Base-by-base conservation (phyloP, 2,888 invertebrate genomes). In the Theretra japonica region DNA sequence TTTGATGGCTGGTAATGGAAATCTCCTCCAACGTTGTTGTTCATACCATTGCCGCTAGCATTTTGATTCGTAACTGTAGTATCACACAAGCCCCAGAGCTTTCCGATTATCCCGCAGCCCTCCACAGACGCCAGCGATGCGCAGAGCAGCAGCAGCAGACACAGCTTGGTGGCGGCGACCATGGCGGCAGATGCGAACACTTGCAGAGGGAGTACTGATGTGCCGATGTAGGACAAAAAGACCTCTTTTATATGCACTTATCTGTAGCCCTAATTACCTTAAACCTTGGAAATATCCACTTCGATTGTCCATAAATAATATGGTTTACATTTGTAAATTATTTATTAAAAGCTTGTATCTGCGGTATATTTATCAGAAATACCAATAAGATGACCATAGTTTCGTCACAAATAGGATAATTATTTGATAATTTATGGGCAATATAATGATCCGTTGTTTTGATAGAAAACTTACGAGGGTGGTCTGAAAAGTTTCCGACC, bases 91-190 rank as follows among this genome's bases (percentile, higher is more conserved):
- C 17, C 5, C 19, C 2, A 19, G 5, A 59, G 6, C 59, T 59
- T 15, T 1, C 4, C 25, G 17, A 59, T 0, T 17, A 59, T 15
- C 17, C 28, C 19, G 30, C 25, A 33, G n/a, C 30, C 2, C 1
- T 33, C n/a, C n/a, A 30, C 60, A 1, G 60, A 6, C 8, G 30
- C 30, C 60, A 60, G 60, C 30, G 30, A 19, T 8, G 60, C 60
- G 19, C n/a, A n/a, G 60, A 60, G 28, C 28, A 59, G 6, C 15
- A 59, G 28, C 28, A 59, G 59, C 28, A 59, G 59, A 59, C 59
- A 59, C 59, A 59, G 59, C 59, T 6, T 59, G 19, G 28, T 59
- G 28, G 28, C 11, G 28, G 28, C 28, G 28, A 59, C 19, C 59
- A 59, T 59, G 59, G 59, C 21, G 59, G 28, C 28, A 28, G 58